These are phyloP conservation scores for Hipposideros larvatus DNA, from an alignment of 2,797 vertebrate species.

Conservation along the genomic window DNA sequence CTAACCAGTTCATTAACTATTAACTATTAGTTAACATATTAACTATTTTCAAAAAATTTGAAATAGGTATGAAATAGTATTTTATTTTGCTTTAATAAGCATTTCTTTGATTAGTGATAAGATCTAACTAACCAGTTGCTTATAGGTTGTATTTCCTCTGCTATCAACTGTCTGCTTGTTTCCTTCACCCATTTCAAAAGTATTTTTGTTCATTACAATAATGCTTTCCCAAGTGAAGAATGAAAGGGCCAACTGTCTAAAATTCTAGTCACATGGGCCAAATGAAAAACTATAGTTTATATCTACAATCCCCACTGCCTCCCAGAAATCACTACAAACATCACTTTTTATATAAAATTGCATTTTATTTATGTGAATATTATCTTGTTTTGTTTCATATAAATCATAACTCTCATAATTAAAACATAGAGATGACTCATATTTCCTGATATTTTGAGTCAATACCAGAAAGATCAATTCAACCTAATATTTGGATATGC, in stretches of 20 bases:
- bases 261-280: slow-evolving; percentile 1
- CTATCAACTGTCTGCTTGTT: background rate
- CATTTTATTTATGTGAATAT: background rate
- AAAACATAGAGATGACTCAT: background rate
- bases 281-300: slow-evolving; percentile 14
- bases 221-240: slow-evolving; percentile 23
- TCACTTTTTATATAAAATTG: background rate
- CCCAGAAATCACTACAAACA: slow-evolving; percentile 32
- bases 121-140: background rate
- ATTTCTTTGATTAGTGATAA: background rate
- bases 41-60: background rate
- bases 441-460: background rate
- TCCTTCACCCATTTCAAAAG: slow-evolving; percentile 32
- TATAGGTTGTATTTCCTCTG: background rate
- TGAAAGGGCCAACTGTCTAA: background rate
- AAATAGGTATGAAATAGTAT: slow-evolving; percentile 13
- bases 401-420: background rate
- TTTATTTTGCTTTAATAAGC: slow-evolving; percentile 27
- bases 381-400: slow-evolving; percentile 2
- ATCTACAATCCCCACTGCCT: background rate
- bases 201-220: slow-evolving; percentile 33
- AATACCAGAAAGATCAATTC: slow-evolving; percentile 15
- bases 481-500: background rate
- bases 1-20: background rate
- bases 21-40: background rate